phyloP scores from a whole-genome alignment of 2,113 vertebrate species.

The Aptenodytes forsteri region DNA sequence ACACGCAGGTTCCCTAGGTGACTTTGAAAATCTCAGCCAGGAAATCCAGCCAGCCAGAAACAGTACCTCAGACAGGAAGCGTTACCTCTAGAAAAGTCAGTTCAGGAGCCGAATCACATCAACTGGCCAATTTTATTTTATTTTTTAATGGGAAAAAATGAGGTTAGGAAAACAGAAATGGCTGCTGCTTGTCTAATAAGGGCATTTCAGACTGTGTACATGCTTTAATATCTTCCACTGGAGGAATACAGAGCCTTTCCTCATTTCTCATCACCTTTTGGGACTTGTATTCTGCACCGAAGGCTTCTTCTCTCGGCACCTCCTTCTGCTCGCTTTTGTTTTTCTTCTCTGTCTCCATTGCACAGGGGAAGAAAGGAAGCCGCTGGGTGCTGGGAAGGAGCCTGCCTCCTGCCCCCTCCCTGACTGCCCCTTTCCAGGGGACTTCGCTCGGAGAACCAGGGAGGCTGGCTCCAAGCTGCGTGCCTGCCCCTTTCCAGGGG shows the following conservation, averaged over 20 bases:
- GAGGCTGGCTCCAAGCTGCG: rapidly evolving
- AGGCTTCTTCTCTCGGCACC: not conserved
- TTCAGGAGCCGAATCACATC: constrained; percentile 45
- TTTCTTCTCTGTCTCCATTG: not conserved
- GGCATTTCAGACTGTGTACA: not conserved
- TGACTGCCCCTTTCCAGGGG: not conserved
- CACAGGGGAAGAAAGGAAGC: not conserved
- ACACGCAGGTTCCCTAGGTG: not conserved
- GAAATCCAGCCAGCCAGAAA: constrained; percentile 44
- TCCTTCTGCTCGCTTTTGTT: not conserved
- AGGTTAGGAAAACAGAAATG: constrained; percentile 23
- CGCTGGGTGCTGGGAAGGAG: not conserved
- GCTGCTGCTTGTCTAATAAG: constrained; percentile 2
- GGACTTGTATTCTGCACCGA: not conserved
- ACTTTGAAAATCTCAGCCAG: constrained; percentile 46
- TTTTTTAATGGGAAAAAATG: constrained; percentile 27
- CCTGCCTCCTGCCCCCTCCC: not conserved
- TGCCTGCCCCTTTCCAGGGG: not conserved
- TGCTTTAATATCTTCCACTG: constrained; percentile 27
- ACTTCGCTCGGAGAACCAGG: rapidly evolving
- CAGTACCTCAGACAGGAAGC: constrained; percentile 23
- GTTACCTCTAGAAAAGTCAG: constrained; percentile 21
- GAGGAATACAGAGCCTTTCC: constrained; percentile 4
- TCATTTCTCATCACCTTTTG: not conserved
- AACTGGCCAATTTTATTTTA: not conserved